phyloP scores from a whole-genome alignment of 2,888 invertebrate species.

The Capitulum mitella region DNA sequence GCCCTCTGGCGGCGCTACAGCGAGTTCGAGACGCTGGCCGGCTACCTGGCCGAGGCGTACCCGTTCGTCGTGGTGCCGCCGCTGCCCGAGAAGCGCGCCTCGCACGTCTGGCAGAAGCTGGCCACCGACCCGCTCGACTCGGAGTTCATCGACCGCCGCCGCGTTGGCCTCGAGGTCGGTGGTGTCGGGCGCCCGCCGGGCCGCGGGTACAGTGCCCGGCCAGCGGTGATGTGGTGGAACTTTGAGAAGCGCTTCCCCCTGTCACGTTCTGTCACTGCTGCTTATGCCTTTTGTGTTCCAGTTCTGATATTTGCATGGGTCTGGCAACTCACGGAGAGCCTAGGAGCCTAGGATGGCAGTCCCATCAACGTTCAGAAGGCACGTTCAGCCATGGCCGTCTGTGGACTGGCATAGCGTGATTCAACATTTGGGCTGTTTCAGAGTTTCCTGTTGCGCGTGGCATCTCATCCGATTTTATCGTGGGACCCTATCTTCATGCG shows the following conservation, averaged over 20 bases:
- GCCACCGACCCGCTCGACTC: slow-evolving; percentile 72
- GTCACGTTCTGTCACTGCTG: too few species aligned
- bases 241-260: too few species aligned
- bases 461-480: slow-evolving; percentile 64
- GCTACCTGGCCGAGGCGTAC: slow-evolving; percentile 67
- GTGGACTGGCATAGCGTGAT: too few species aligned
- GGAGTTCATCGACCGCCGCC: slow-evolving; percentile 72
- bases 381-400: too few species aligned
- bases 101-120: slow-evolving; percentile 64
- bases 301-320: too few species aligned
- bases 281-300: too few species aligned
- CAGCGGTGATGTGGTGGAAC: background rate
- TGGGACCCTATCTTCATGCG: slow-evolving; percentile 67
- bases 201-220: too few species aligned
- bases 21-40: slow-evolving; percentile 71
- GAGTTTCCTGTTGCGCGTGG: slow-evolving; percentile 67
- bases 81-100: slow-evolving; percentile 67
- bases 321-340: too few species aligned
- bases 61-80: slow-evolving; percentile 74
- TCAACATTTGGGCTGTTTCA: too few species aligned
- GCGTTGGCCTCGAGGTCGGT: slow-evolving; percentile 65
- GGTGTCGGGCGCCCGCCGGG: too few species aligned
- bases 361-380: too few species aligned
- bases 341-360: too few species aligned
- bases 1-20: slow-evolving; percentile 72